Conservation (phyloP, 2,113 vertebrate genomes). For the Oncorhynchus gorbuscha region DNA sequence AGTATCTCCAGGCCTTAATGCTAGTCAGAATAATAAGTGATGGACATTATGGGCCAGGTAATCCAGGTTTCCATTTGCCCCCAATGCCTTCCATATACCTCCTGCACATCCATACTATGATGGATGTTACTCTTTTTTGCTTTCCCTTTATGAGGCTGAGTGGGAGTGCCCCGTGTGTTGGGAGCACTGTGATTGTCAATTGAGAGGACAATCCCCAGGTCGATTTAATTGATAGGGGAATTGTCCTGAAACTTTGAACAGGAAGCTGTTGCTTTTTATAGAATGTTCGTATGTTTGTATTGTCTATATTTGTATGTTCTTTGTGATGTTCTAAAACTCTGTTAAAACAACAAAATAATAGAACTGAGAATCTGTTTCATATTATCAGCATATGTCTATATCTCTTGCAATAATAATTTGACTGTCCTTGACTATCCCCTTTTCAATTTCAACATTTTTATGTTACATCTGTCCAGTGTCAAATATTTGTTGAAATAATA, state of each 20-base stretch:
- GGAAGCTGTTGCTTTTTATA: not conserved
- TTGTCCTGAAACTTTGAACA: not conserved
- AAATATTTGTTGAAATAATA: no score
- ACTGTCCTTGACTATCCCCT: no score
- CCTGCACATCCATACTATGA: conserved; percentile 36
- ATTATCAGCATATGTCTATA: no score
- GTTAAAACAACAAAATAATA: no score
- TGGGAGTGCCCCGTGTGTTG: conserved; percentile 59
- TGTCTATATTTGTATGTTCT: not conserved
- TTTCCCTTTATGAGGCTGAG: conserved; percentile 56
- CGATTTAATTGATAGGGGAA: conserved; percentile 42
- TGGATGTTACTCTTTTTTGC: conserved; percentile 56
- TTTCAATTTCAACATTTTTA: no score
- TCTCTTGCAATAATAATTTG: no score
- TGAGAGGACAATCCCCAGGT: conserved; percentile 23
- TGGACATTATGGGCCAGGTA: not conserved
- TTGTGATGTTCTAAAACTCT: not conserved
- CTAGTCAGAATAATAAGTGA: not conserved
- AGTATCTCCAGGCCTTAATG: not conserved
- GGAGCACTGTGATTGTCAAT: conserved; percentile 47
- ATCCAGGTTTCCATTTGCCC: conserved; percentile 42
- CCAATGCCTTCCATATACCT: conserved; percentile 47
- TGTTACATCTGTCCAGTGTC: no score
- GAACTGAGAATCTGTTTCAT: no score
- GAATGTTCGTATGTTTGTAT: not conserved